Evolutionary conservation across 2,113 vertebrate species (phyloP), one percentile per base, ranked within the genome.

Genomic region (Girardinichthys multiradiatus): DNA sequence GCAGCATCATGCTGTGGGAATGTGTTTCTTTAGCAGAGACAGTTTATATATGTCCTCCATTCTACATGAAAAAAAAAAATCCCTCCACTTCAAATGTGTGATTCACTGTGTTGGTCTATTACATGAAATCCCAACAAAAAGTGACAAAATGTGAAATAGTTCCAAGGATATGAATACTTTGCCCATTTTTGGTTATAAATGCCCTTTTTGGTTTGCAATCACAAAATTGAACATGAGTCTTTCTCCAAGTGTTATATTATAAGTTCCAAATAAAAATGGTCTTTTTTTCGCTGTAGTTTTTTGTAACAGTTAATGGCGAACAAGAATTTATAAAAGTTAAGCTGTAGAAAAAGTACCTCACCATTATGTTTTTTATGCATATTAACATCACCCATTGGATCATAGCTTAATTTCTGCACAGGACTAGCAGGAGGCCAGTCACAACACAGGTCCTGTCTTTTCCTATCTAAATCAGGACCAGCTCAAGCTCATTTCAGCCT

Each of bases 171-270:
- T 2, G n/a, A 54, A n/a, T 10, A 54, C 21, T n/a, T 54, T 3
- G 48, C 9, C 24, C 8, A 10, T 54, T 54, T 54, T 54, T 54
- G 48, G 48, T 54, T 54, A 21, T n/a, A 21, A 54, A 24, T 54
- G 48, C 48, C 58, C 28, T 27, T 21, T 63, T 54, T 30, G 33
- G 33, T 51, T 35, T 76, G 26, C 28, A 51, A 57, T 75, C 80
- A n/a, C 57, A 70, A 80, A 74, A 81, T 69, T 76, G 54, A 59
- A 48, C 27, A 29, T 67, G 31, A 88, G 86, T 87, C 68, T 84
- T 64, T 64, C 88, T 86, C 79, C 83, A 94, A 94, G 93, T 94
- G 94, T 93, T 94, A 91, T 88, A 91, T 91, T 79, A 75, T 31
- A 64, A 8, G 13, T 24, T 61, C 4, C 31, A 21, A 15, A 76